These are phyloP conservation scores for Characodon lateralis DNA, from an alignment of 2,797 vertebrate species.

Conservation along the genomic window DNA sequence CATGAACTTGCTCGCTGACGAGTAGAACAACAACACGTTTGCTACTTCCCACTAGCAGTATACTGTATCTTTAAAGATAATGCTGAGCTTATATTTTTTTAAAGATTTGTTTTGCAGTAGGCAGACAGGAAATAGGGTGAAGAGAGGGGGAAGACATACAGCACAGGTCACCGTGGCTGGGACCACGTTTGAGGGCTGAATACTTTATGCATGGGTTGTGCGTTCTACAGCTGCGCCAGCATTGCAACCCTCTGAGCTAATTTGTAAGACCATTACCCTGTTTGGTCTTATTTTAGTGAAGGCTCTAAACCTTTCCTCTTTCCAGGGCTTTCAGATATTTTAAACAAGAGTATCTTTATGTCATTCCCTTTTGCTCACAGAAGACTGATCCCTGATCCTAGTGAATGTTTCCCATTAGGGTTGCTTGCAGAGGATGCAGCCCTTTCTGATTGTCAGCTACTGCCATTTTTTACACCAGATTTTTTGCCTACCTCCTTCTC, in stretches of 20 bases:
- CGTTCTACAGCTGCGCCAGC: too few relatives aligned
- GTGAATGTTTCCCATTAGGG: slow-evolving; percentile 75
- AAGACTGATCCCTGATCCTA: slow-evolving; percentile 62
- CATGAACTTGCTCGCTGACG: neutral
- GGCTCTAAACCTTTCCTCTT: slow-evolving; percentile 10
- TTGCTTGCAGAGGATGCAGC: slow-evolving; percentile 74
- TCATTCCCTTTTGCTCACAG: slow-evolving; percentile 57
- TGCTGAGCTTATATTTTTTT: neutral
- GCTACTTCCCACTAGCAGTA: neutral
- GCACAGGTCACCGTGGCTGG: too few relatives aligned
- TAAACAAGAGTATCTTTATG: slow-evolving; percentile 55
- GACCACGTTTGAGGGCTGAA: too few relatives aligned
- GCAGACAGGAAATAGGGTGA: too few relatives aligned
- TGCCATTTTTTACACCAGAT: slow-evolving; percentile 75
- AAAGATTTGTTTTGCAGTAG: too few relatives aligned
- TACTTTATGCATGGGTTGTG: too few relatives aligned
- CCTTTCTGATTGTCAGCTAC: slow-evolving; percentile 80
- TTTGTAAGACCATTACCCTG: neutral
- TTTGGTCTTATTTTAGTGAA: slow-evolving; percentile 2
- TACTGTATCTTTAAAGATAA: neutral
- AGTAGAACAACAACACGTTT: neutral
- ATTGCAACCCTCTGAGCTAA: neutral
- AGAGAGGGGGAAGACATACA: too few relatives aligned
- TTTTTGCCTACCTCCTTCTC: slow-evolving; percentile 63
- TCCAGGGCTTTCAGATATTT: slow-evolving; percentile 39